These are phyloP conservation scores for Epistrophella euchroma DNA, from an alignment of 2,888 invertebrate species.

Conservation along the genomic window DNA sequence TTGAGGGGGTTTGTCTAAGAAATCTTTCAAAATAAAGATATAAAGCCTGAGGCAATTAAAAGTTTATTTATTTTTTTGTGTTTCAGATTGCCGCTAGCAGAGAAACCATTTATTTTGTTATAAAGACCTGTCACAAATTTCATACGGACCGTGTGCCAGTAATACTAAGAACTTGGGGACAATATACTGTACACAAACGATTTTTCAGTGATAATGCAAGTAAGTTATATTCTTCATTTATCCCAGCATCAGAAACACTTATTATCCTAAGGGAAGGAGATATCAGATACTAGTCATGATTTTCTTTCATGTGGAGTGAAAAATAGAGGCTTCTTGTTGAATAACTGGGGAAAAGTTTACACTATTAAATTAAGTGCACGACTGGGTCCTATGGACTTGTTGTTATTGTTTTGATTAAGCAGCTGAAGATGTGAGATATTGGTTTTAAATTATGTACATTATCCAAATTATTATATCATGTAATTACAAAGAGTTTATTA, in stretches of 20 bases:
- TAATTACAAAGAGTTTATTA: too few relatives aligned
- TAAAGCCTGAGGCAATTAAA: slow-evolving; percentile 57
- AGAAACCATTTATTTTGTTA: slow-evolving; percentile 86
- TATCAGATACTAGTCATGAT: slow-evolving; percentile 3
- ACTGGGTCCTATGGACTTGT: not conserved
- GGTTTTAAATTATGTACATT: too few relatives aligned
- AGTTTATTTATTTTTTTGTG: slow-evolving; percentile 34
- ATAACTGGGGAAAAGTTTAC: not conserved
- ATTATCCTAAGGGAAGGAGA: slow-evolving; percentile 59
- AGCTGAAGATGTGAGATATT: too few relatives aligned
- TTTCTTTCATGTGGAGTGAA: slow-evolving; percentile 12
- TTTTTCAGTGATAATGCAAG: slow-evolving; percentile 93
- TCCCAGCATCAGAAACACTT: slow-evolving; percentile 64
- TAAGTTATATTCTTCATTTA: slow-evolving; percentile 80
- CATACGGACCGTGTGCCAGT: slow-evolving; percentile 91
- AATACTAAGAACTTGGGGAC: slow-evolving; percentile 94
- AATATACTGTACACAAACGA: slow-evolving; percentile 88
- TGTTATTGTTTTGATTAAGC: not conserved
- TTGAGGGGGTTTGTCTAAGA: not conserved
- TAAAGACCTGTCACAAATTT: slow-evolving; percentile 95
- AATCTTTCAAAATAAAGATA: slow-evolving; percentile 33
- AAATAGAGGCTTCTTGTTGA: not conserved
- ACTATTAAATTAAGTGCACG: not conserved
- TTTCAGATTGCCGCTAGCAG: slow-evolving; percentile 75
- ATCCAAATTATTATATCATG: too few relatives aligned